These are phyloP conservation scores for Chrysemys picta DNA, from an alignment of 2,113 vertebrate genomes.

Conservation along the genomic window DNA sequence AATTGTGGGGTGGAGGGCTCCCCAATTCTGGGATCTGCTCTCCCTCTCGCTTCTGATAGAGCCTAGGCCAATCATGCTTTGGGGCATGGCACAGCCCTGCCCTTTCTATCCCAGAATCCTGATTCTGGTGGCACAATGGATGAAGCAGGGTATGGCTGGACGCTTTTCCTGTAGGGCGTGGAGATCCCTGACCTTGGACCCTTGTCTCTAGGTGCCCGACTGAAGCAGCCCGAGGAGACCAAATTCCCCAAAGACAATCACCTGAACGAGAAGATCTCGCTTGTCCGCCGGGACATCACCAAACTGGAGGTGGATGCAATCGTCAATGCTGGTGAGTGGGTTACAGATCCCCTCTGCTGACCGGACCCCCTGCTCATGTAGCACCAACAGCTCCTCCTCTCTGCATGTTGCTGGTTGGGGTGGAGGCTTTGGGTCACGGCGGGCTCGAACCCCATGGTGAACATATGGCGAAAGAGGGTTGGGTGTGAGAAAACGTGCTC, in stretches of 20 bases:
- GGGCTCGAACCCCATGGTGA: too few species aligned
- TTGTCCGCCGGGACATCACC: slow-evolving; percentile 89
- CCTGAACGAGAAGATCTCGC: slow-evolving; percentile 87
- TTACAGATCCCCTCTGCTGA: background rate
- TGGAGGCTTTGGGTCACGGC: background rate
- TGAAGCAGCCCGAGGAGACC: slow-evolving; percentile 59
- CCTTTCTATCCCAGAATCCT: background rate
- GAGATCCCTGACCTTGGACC: background rate
- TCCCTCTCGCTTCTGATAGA: background rate
- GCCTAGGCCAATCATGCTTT: background rate
- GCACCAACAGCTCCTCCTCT: background rate
- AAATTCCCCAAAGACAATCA: slow-evolving; percentile 74
- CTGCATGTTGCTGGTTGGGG: background rate
- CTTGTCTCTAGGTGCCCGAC: slow-evolving; percentile 6
- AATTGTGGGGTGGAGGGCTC: background rate
- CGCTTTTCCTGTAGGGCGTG: background rate
- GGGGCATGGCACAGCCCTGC: background rate
- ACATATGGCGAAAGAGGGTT: too few species aligned
- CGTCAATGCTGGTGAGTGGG: slow-evolving; percentile 87
- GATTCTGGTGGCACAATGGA: background rate
- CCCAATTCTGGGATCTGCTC: background rate
- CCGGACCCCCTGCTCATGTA: background rate
- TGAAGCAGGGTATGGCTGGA: background rate
- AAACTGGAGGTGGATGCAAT: slow-evolving; percentile 89
- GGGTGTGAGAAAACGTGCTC: too few species aligned